Conservation (phyloP, 1,140 invertebrate genomes). For the Apis dorsata region DNA sequence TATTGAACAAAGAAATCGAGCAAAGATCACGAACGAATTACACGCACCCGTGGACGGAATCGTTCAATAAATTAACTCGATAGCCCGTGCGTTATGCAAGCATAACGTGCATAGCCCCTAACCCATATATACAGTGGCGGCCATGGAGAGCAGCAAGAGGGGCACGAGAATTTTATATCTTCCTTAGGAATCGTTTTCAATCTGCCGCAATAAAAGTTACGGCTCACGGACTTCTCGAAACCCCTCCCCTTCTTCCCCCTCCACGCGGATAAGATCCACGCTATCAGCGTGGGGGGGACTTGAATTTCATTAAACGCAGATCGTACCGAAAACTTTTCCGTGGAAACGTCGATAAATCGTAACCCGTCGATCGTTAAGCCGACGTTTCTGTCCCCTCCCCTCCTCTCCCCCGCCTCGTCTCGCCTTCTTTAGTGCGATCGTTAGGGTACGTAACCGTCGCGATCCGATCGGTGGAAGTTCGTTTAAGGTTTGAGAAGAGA, state of each 20-base stretch:
- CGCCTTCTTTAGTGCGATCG: slow-evolving; percentile 13
- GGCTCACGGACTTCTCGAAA: neutral
- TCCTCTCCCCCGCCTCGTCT: neutral
- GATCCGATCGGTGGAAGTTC: slow-evolving; percentile 22
- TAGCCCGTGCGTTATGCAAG: slow-evolving; percentile 51
- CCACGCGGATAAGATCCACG: neutral
- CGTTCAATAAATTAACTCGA: slow-evolving; percentile 60
- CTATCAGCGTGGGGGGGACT: neutral
- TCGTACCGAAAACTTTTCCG: neutral
- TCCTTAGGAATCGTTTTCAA: slow-evolving; percentile 30
- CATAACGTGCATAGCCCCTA: slow-evolving; percentile 11
- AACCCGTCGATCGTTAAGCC: slow-evolving; percentile 22
- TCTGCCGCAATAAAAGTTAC: slow-evolving; percentile 33
- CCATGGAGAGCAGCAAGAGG: no score
- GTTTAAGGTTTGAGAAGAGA: neutral
- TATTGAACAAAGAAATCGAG: slow-evolving; percentile 21
- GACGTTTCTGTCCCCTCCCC: neutral
- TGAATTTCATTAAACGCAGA: slow-evolving; percentile 34
- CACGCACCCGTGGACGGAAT: slow-evolving; percentile 16
- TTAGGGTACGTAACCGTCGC: neutral
- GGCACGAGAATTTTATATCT: slow-evolving; percentile 8
- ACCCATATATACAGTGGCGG: slow-evolving; percentile 5
- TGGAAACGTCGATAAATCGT: slow-evolving; percentile 30
- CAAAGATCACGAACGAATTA: slow-evolving; percentile 46
- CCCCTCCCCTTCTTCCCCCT: no score